Base-by-base conservation (phyloP, 2,888 invertebrate genomes). In the Eledone cirrhosa region DNA sequence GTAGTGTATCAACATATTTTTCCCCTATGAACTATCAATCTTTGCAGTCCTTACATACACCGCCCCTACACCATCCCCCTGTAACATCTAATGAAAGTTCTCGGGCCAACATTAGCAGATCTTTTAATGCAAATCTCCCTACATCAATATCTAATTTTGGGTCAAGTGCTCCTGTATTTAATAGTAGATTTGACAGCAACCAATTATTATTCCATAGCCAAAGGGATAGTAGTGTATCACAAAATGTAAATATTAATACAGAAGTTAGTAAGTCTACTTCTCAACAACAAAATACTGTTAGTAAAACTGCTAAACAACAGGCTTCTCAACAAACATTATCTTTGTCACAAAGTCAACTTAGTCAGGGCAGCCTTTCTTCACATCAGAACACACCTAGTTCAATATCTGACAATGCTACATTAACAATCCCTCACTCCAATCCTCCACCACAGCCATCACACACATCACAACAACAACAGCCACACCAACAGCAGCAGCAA, bases 1-100 rank as follows among this genome's bases (percentile, higher is more conserved):
- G 83, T 77, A 81, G 77, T 77, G 80, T 83, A 48, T 83, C 83
- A 77, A 79, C 86, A 47, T 85, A 84, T 79, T 84, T 83, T 72
- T 80, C 84, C 53, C 80, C 85, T 14, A 80, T 83, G 48, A 83
- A 81, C 78, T 86, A 83, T 76, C 82, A 85, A 7, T 84, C 85
- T 33, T 83, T 86, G 14, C 85, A 85, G 75, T 84, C 85, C 29
- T 83, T 86, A 14, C 85, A 85, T 77, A 86, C 86, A 5, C 85
- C 86, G 27, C 86, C 86, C 0, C 79, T 86, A 16, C 86, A 84
- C 48, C 87, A 86, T 72, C 86, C 84, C n/a, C 84, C 85, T 11
- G 78, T 86, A 67, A 83, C 84, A 79, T 82, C 82, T 8, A 80
- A 80, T 14, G 84, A 84, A 24, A 82, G 83, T 22, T 41, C 76